Evolutionary conservation across 1,140 invertebrate genomes (phyloP).

Genomic region (Psilanteris sp.): DNA sequence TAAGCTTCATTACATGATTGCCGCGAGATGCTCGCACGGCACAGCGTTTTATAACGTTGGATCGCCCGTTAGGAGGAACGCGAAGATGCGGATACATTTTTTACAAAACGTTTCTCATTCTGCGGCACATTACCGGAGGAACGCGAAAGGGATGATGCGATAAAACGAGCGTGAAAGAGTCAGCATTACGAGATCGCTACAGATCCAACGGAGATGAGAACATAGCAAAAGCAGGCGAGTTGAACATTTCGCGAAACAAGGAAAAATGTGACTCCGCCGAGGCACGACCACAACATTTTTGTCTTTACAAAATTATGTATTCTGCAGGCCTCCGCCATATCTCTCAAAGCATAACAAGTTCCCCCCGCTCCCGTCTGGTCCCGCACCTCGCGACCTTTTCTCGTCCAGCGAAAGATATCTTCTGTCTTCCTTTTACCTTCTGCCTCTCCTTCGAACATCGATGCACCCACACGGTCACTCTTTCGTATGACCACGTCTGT

Average conservation of each 20-base stretch:
- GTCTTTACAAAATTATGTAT: constrained; percentile 81
- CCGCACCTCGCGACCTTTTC: constrained; percentile 56
- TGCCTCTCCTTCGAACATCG: constrained; percentile 37
- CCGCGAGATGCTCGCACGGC: constrained; percentile 46
- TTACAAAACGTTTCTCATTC: constrained; percentile 79
- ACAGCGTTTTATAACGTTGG: constrained; percentile 50
- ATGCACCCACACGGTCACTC: constrained; percentile 51
- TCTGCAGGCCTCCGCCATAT: constrained; percentile 79
- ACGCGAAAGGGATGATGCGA: constrained; percentile 68
- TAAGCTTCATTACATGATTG: constrained; percentile 62
- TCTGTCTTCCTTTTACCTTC: constrained; percentile 45
- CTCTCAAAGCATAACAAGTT: constrained; percentile 81
- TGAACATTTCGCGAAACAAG: constrained; percentile 80
- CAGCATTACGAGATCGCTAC: constrained; percentile 28
- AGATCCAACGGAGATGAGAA: constrained; percentile 53
- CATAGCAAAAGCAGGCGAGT: constrained; percentile 68
- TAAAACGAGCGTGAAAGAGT: constrained; percentile 64
- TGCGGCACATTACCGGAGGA: constrained; percentile 74
- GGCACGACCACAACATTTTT: constrained; percentile 80
- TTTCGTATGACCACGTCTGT: constrained; percentile 68
- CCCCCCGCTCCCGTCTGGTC: constrained; percentile 70
- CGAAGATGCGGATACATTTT: constrained; percentile 77
- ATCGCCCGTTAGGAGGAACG: constrained; percentile 61
- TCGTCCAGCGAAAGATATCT: constrained; percentile 61
- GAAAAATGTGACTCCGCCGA: constrained; percentile 78